phyloP scores from a whole-genome alignment of 1,140 invertebrate species.

The Drosophila miranda region DNA sequence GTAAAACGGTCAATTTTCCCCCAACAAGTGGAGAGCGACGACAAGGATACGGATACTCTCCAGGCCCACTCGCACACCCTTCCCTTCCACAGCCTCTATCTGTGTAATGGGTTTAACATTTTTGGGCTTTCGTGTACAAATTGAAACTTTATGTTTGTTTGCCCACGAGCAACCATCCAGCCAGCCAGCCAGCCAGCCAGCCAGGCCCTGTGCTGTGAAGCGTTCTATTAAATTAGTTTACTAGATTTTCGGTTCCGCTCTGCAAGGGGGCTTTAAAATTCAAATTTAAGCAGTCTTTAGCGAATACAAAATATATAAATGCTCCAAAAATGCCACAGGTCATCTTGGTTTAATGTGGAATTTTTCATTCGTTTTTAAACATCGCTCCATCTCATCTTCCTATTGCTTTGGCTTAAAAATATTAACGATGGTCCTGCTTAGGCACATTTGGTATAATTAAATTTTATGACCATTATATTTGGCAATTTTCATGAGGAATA shows the following conservation, averaged over 20 bases:
- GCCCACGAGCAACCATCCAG: slow-evolving; percentile 22
- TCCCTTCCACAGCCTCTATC: slow-evolving; percentile 15
- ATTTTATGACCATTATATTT: slow-evolving; percentile 75
- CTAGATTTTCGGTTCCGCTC: slow-evolving; percentile 33
- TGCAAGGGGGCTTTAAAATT: slow-evolving; percentile 5
- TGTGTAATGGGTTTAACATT: slow-evolving; percentile 61
- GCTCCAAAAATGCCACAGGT: not conserved
- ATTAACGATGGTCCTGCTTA: slow-evolving; percentile 9
- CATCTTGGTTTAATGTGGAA: slow-evolving; percentile 3
- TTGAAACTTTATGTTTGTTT: slow-evolving; percentile 70
- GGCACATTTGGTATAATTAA: slow-evolving; percentile 70
- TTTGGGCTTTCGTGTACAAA: slow-evolving; percentile 57
- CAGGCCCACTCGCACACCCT: not conserved
- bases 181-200: slow-evolving; percentile 17
- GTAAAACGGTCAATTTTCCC: slow-evolving; percentile 79
- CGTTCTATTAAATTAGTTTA: slow-evolving; percentile 62
- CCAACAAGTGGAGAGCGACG: slow-evolving; percentile 15
- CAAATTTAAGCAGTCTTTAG: slow-evolving; percentile 24
- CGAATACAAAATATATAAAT: slow-evolving; percentile 32
- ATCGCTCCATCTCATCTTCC: not conserved
- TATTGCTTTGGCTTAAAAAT: slow-evolving; percentile 23
- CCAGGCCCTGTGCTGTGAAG: slow-evolving; percentile 32
- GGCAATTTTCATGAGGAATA: slow-evolving; percentile 65
- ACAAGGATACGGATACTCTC: slow-evolving; percentile 16
- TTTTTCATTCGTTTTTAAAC: not conserved